Evolutionary conservation across 2,113 vertebrate genomes (phyloP).

Genomic region (Hirundichthys speculiger): DNA sequence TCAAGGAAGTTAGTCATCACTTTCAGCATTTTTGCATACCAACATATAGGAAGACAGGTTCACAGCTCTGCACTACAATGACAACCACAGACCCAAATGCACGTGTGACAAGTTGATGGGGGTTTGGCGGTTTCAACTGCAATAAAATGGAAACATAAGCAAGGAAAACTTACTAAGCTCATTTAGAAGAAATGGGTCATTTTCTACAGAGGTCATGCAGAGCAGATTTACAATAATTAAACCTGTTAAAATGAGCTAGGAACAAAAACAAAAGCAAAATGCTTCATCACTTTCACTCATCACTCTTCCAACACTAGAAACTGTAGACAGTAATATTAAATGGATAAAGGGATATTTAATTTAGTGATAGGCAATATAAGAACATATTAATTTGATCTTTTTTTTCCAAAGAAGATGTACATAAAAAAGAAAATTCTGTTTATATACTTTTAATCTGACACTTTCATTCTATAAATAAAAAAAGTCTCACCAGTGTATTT

Average conservation of each 20-base stretch:
- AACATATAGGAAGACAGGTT: conserved; percentile 8
- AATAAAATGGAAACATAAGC: conserved; percentile 30
- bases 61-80: not conserved
- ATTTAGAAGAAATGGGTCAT: conserved; percentile 66
- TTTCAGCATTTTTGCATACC: not conserved
- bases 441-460: too few relatives aligned
- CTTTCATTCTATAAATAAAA: too few relatives aligned
- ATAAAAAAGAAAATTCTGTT: too few relatives aligned
- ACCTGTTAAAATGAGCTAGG: not conserved
- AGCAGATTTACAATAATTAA: conserved; percentile 50
- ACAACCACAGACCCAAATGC: conserved; percentile 45
- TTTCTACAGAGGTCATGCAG: conserved; percentile 17
- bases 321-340: too few relatives aligned
- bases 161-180: conserved; percentile 21
- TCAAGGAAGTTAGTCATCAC: conserved; percentile 60
- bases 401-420: too few relatives aligned
- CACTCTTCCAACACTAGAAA: not conserved
- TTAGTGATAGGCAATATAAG: too few relatives aligned
- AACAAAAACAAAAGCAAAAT: too few relatives aligned
- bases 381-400: too few relatives aligned
- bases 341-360: too few relatives aligned
- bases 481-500: too few relatives aligned
- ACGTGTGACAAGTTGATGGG: conserved; percentile 33
- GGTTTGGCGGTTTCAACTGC: conserved; percentile 30
- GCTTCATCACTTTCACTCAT: not conserved